A percentile compares a stretch with the other conserved stretches of the same genome.
phyloP scores from a whole-genome alignment of 2,888 invertebrate genomes.

The Trachelus tabidus region DNA sequence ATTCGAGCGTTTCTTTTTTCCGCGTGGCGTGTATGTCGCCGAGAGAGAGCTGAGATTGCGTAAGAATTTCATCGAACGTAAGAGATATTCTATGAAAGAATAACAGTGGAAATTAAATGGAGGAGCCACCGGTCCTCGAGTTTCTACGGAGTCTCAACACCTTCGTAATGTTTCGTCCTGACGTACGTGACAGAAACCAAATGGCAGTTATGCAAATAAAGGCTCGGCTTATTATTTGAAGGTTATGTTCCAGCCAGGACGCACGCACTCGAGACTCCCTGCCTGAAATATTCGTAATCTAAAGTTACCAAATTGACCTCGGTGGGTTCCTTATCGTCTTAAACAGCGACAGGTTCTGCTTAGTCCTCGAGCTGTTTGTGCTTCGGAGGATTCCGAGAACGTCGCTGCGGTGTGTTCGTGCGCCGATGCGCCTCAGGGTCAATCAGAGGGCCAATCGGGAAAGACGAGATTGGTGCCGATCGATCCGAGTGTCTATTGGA shows the following conservation, averaged over 20 bases:
- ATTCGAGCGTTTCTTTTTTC: too few relatives aligned
- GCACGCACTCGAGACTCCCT: background rate
- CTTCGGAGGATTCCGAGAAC: slow-evolving; percentile 17
- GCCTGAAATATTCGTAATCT: background rate
- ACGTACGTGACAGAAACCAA: background rate
- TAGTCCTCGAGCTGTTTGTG: slow-evolving; percentile 22
- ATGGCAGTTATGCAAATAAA: background rate
- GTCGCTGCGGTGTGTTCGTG: background rate
- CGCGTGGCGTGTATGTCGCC: too few relatives aligned
- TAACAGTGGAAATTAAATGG: background rate
- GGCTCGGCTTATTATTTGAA: background rate
- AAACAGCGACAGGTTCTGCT: slow-evolving; percentile 3
- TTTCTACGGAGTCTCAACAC: background rate
- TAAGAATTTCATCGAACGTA: background rate
- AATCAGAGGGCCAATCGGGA: background rate
- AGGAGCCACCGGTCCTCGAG: background rate
- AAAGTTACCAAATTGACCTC: slow-evolving; percentile 9
- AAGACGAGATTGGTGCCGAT: background rate
- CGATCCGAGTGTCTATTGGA: background rate
- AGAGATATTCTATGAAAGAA: too few relatives aligned
- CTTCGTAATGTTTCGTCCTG: background rate
- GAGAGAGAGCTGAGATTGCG: background rate
- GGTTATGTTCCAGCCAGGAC: background rate
- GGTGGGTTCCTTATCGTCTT: background rate
- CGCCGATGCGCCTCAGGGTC: background rate